phyloP scores from a whole-genome alignment of 2,888 invertebrate genomes.

The Dynastes tityus region DNA sequence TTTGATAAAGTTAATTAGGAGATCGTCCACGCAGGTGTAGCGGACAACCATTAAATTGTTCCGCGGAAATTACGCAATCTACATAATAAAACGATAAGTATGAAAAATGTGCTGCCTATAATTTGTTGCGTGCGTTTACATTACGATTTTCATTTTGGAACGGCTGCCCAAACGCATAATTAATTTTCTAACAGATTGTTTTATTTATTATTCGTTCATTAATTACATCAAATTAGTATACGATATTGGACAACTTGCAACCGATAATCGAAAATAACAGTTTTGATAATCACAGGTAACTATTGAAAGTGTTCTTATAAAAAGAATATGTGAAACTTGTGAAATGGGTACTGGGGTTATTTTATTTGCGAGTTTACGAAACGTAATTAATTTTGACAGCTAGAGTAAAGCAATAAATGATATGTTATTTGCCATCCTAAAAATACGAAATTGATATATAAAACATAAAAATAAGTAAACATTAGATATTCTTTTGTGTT shows the following conservation, averaged over 20 bases:
- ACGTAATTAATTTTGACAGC: too few species aligned
- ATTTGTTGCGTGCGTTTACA: constrained; percentile 15
- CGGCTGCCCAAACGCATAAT: constrained; percentile 1
- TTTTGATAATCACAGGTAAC: neutral
- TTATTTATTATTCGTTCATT: constrained; percentile 19
- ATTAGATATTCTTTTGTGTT: too few species aligned
- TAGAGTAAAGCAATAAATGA: too few species aligned
- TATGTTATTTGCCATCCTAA: too few species aligned
- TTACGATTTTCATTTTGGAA: constrained; percentile 8
- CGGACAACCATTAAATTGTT: constrained; percentile 35
- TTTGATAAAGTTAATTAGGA: constrained; percentile 43
- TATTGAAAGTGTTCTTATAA: too few species aligned
- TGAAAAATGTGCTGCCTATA: constrained; percentile 35
- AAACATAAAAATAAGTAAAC: too few species aligned
- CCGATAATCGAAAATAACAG: constrained; percentile 10
- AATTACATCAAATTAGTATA: constrained; percentile 19
- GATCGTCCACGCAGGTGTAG: constrained; percentile 31
- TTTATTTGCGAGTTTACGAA: too few species aligned
- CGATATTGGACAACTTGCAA: constrained; percentile 6
- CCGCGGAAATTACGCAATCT: constrained; percentile 34
- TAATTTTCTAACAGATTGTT: constrained; percentile 33
- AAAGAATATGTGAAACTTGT: too few species aligned
- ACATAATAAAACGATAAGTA: constrained; percentile 43
- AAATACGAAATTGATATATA: too few species aligned
- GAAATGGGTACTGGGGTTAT: too few species aligned